These are phyloP conservation scores for Cyclargus thomasi DNA, from an alignment of 1,140 invertebrate species.

Conservation along the genomic window DNA sequence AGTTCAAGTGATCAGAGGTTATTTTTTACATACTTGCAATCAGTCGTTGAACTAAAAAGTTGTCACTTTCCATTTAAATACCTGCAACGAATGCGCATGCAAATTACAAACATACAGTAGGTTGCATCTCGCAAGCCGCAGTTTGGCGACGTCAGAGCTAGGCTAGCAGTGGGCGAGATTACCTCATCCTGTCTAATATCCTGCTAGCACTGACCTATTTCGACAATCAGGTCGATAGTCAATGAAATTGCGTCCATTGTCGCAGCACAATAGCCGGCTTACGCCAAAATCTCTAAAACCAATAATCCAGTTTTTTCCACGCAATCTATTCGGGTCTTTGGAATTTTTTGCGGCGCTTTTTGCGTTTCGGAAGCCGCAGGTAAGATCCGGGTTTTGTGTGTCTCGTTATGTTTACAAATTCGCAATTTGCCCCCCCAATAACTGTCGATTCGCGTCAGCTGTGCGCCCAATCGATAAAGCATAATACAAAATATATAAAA, in stretches of 20 bases:
- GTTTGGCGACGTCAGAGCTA: background rate
- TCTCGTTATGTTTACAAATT: slow-evolving; percentile 67
- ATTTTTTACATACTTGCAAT: no score
- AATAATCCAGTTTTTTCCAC: slow-evolving; percentile 66
- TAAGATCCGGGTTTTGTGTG: slow-evolving; percentile 70
- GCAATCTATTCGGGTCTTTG: slow-evolving; percentile 64
- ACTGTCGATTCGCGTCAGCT: slow-evolving; percentile 65
- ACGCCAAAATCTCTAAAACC: slow-evolving; percentile 40
- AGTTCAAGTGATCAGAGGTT: no score
- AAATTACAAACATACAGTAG: no score
- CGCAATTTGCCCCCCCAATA: slow-evolving; percentile 61
- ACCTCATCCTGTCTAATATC: slow-evolving; percentile 51
- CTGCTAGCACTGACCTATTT: slow-evolving; percentile 64
- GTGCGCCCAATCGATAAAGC: slow-evolving; percentile 50
- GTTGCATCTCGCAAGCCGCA: no score
- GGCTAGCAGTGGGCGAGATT: slow-evolving; percentile 40
- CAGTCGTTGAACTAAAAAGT: no score
- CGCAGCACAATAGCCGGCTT: slow-evolving; percentile 5
- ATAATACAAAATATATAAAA: slow-evolving; percentile 25
- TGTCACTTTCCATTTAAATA: no score
- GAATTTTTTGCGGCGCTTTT: slow-evolving; percentile 29
- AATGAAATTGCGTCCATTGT: slow-evolving; percentile 39
- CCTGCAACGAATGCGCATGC: no score
- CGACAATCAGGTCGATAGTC: slow-evolving; percentile 58
- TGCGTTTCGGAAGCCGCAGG: slow-evolving; percentile 69